Evolutionary conservation across 1,140 invertebrate genomes (phyloP), one percentile per base, ranked within the genome.

Genomic region (Tenebrio molitor): DNA sequence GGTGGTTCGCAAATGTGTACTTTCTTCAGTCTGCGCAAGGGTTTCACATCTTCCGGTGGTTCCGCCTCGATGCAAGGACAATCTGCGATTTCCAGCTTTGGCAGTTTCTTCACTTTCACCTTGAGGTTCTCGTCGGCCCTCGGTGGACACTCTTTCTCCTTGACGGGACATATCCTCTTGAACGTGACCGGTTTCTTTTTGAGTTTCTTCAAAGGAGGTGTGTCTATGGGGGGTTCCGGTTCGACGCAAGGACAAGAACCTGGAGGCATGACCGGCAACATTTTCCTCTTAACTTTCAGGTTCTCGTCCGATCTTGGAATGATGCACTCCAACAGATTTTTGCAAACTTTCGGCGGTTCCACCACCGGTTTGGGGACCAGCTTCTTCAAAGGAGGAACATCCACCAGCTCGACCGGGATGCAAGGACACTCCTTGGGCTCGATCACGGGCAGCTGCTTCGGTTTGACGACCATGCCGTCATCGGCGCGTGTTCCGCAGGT

Each of bases 1-100:
- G 19, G 16, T 4, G 75, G 75, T 44, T 74, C 75, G 7, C 44
- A 58, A 34, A 72, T 36, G 19, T 50, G 15, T 0, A 69, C 12
- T 44, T 70, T 66, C 19, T 58, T 65, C 36, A 72, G 62, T 14
- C 73, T 33, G 50, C 44, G 50, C 19, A 76, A 66, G 4, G 58
- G 53, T 12, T 33, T 36, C n/a, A 12, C 44, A 7, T 23, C n/a
- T 12, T 65, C 42, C 0, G 65, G 53, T 17, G 8, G 16, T 8
- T n/a, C 1, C 10, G 29, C 46, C n/a, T 63, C 46, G 1, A 71
- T 64, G 21, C 23, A 25, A 58, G 25, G 42, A 74, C 72, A 74
- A 65, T 65, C 62, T n/a, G 58, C 14, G 14, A 44, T 7, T 15
- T 29, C 25, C 3, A 74, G 19, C 14, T 23, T 25, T 1, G 72